Percentiles rank a stretch among this genome's conserved stretches.
Evolutionary conservation across 23 tunicate species (phyloP).

Genomic region (Clavelina lepadiformis): DNA sequence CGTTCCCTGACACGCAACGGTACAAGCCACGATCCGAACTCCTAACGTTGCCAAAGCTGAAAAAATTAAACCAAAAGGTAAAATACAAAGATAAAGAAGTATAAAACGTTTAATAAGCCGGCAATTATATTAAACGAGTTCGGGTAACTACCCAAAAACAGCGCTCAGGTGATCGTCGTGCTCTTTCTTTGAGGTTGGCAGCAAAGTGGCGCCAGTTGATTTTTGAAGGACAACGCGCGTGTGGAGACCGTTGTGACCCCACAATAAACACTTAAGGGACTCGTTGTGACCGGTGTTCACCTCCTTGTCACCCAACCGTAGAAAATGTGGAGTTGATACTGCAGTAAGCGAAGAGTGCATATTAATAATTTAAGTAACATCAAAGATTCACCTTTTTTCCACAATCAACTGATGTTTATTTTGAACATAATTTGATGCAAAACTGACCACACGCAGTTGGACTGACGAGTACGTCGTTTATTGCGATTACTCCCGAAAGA

Average conservation of each 20-base stretch:
- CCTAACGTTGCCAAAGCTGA: constrained; percentile 26
- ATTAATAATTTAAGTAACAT: constrained; percentile 1
- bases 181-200: constrained; percentile 22
- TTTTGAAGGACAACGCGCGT: constrained; percentile 45
- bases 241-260: constrained; percentile 44
- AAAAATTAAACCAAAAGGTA: constrained; percentile 7
- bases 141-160: constrained; percentile 26
- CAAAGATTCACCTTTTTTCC: neutral
- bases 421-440: neutral
- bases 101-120: neutral
- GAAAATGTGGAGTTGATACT: constrained; percentile 82
- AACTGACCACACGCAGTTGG: constrained; percentile 66
- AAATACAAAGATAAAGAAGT: neutral
- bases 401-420: no score
- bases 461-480: constrained; percentile 55
- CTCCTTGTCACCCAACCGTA: constrained; percentile 59
- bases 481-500: constrained; percentile 35
- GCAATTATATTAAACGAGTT: neutral
- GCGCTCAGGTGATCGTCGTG: constrained; percentile 53
- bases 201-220: constrained; percentile 51
- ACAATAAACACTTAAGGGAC: constrained; percentile 63
- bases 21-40: constrained; percentile 24
- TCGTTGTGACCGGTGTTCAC: constrained; percentile 58
- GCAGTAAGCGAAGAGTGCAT: no score
- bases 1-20: constrained; percentile 63